A percentile compares a stretch with the other conserved stretches of the same genome.
Evolutionary conservation across 1,140 invertebrate species (phyloP).

Genomic region (Himalopsyche phryganea): DNA sequence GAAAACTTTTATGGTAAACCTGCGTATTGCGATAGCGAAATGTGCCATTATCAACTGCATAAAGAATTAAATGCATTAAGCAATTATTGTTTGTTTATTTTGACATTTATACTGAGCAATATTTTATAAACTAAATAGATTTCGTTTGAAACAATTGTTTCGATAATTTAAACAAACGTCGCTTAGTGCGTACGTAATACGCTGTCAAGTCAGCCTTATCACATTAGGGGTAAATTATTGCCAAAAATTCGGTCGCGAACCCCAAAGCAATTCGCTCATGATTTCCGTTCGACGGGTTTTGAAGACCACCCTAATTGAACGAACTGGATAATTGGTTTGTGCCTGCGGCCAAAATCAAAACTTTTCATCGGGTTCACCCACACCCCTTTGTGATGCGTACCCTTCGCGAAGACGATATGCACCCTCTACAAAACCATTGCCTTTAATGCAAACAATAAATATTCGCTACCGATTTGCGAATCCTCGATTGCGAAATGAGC

Average conservation of each 20-base stretch:
- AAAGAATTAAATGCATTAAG: no score
- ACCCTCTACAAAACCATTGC: conserved; percentile 20
- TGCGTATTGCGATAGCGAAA: no score
- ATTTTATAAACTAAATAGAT: no score
- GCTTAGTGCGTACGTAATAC: not conserved
- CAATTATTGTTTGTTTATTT: no score
- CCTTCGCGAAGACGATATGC: no score
- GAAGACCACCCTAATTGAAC: conserved; percentile 21
- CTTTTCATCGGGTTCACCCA: conserved; percentile 16
- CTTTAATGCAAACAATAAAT: conserved; percentile 31
- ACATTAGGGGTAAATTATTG: not conserved
- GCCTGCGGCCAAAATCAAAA: conserved; percentile 33
- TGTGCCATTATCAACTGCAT: no score
- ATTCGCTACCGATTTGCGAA: conserved; percentile 15
- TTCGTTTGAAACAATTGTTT: no score
- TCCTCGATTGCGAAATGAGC: not conserved
- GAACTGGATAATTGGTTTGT: conserved; percentile 19
- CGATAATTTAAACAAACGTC: no score
- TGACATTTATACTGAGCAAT: no score
- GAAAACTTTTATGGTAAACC: no score
- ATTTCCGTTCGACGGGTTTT: conserved; percentile 17
- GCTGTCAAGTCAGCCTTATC: not conserved
- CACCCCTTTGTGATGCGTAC: not conserved
- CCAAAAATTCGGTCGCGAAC: not conserved
- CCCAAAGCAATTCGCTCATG: conserved; percentile 12